These are phyloP conservation scores for Clupea harengus DNA, from an alignment of 2,113 vertebrate species.

Conservation along the genomic window DNA sequence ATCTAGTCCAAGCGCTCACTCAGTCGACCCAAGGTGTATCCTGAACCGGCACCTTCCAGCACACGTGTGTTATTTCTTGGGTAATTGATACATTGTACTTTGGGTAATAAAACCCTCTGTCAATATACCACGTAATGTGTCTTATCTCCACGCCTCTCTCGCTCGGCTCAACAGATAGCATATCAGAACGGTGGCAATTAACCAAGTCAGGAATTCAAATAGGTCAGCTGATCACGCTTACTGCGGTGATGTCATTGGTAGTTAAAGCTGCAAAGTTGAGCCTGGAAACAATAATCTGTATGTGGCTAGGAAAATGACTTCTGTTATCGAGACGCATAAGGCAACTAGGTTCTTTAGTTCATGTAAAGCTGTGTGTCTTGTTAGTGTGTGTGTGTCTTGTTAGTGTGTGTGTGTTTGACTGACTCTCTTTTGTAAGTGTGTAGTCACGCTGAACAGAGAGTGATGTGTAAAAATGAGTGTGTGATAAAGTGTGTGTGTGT, in stretches of 20 bases:
- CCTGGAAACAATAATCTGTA: not conserved
- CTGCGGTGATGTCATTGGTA: not conserved
- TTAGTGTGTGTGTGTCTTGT: constrained; percentile 8
- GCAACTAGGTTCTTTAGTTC: not conserved
- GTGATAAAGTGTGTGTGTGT: not conserved
- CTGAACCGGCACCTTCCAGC: not conserved
- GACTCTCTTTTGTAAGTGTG: too few relatives aligned
- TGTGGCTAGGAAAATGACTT: constrained; percentile 4
- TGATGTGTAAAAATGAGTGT: not conserved
- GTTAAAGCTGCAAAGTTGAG: not conserved
- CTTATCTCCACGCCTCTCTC: not conserved
- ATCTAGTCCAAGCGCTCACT: not conserved
- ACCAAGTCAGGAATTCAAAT: not conserved
- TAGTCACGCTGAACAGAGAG: too few relatives aligned
- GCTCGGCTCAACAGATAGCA: not conserved
- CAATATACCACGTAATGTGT: not conserved
- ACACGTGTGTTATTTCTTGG: constrained; percentile 1
- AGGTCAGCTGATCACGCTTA: constrained; percentile 22
- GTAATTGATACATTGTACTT: constrained; percentile 25
- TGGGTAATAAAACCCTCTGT: constrained; percentile 12
- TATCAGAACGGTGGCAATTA: not conserved
- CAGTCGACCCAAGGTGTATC: not conserved
- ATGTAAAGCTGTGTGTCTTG: not conserved
- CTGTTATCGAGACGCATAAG: too few relatives aligned
- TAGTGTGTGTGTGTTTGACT: not conserved